phyloP scores from a whole-genome alignment of 2,797 vertebrate genomes.

The Clarias platycephalus region DNA sequence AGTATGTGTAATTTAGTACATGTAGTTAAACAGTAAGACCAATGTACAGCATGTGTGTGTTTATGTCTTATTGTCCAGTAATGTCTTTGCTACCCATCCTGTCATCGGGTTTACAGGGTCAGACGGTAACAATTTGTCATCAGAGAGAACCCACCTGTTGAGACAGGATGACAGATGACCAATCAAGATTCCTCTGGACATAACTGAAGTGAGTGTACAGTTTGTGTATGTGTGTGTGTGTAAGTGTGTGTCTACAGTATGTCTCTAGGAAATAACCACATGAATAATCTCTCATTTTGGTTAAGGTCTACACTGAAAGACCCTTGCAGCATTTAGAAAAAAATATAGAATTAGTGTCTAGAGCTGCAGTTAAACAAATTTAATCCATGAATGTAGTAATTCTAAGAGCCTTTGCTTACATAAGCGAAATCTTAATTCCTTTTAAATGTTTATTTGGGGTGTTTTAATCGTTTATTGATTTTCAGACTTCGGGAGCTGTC shows the following conservation, averaged over 20 bases:
- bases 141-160: conserved; percentile 31
- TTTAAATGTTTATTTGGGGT: not conserved
- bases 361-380: not conserved
- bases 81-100: conserved; percentile 19
- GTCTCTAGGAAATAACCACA: no score
- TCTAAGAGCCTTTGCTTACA: no score
- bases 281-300: no score
- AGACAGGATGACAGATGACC: conserved; percentile 27
- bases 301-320: not conserved
- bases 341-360: not conserved
- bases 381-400: not conserved
- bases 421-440: not conserved
- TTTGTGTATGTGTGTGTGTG: not conserved
- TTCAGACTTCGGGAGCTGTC: not conserved
- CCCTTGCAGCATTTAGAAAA: not conserved
- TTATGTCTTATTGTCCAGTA: not conserved
- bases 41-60: not conserved
- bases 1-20: not conserved
- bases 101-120: conserved; percentile 25
- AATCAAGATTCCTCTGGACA: conserved; percentile 26
- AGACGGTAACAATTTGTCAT: conserved; percentile 18
- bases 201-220: conserved; percentile 5
- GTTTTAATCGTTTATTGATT: not conserved
- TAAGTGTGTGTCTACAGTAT: not conserved
- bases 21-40: not conserved